phyloP scores from a whole-genome alignment of 2,888 invertebrate genomes.

The Tenodera sinensis region DNA sequence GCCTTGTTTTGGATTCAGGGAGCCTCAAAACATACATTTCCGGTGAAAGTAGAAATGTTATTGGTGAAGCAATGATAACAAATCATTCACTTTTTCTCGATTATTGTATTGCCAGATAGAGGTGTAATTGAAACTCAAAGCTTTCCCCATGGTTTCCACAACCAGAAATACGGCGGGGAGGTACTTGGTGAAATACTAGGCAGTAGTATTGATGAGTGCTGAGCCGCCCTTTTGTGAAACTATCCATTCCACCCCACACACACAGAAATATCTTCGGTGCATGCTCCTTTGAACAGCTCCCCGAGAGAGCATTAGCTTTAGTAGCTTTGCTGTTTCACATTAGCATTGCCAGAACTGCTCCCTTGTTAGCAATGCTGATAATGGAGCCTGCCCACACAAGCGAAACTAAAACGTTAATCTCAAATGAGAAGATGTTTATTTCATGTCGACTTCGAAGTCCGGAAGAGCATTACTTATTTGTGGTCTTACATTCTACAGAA shows the following conservation, averaged over 20 bases:
- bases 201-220: neutral
- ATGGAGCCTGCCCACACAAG: neutral
- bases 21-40: no score
- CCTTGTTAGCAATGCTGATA: neutral
- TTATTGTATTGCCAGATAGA: no score
- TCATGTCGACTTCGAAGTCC: neutral
- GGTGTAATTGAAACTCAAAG: neutral
- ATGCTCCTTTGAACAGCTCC: neutral
- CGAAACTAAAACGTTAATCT: neutral
- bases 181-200: neutral
- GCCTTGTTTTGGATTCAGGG: no score
- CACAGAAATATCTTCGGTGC: neutral
- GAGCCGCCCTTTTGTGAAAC: neutral
- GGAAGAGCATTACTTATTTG: neutral
- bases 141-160: neutral
- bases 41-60: no score
- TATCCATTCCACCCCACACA: neutral
- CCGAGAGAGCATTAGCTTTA: neutral
- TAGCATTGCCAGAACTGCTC: neutral
- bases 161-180: neutral
- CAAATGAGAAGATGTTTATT: neutral
- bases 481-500: neutral
- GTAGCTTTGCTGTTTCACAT: neutral
- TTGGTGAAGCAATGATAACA: no score
- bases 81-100: no score